Evolutionary conservation across 2,888 invertebrate genomes (phyloP), one percentile per base, ranked within the genome.

Genomic region (Melanostoma mellinum): DNA sequence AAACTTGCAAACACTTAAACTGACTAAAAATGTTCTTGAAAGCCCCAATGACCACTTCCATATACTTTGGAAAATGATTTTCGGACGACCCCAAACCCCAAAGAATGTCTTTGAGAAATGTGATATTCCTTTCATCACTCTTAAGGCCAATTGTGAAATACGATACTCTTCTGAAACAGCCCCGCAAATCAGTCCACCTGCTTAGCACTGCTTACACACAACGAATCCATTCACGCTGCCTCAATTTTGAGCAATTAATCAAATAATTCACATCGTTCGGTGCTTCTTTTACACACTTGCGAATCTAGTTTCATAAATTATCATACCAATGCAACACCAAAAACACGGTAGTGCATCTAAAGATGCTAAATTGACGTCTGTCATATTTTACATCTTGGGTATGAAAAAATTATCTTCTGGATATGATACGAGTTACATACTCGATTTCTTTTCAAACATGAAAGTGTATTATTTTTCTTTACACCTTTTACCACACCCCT

Each of bases 281-380:
- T 71, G 20, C 20, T 20, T 20, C 50, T 63, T 4, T 30, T 67
- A 63, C 72, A 67, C 65, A 60, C 58, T 72, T 67, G 73, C 60
- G 67, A 78, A 73, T 67, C 52, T 60, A 67, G 73, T 78, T 78
- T 71, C 63, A 77, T 65, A 77, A 77, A 71, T 78, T 78, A 73
- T 78, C 73, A 78, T 67, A 53, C 38, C 65, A 73, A 67, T 73
- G 58, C 67, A 35, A 67, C 73, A 73, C 56, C 35, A 46, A 68
- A 68, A 46, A 55, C 61, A 76, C 61, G 36, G 30, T 48, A 36
- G 48, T 58, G 48, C 61, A 68, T 75, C 56, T 50, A 33, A 63
- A 6, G 71, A 40, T 63, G 32, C 71, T 50, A 10, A 71, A 77
- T 40, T 48, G 78, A 53, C 52, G 32, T 60, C 35, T 60, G 67